A percentile compares a stretch with the other conserved stretches of the same genome.
Evolutionary conservation across 1,140 invertebrate genomes (phyloP).

Genomic region (Phymastichus coffea): DNA sequence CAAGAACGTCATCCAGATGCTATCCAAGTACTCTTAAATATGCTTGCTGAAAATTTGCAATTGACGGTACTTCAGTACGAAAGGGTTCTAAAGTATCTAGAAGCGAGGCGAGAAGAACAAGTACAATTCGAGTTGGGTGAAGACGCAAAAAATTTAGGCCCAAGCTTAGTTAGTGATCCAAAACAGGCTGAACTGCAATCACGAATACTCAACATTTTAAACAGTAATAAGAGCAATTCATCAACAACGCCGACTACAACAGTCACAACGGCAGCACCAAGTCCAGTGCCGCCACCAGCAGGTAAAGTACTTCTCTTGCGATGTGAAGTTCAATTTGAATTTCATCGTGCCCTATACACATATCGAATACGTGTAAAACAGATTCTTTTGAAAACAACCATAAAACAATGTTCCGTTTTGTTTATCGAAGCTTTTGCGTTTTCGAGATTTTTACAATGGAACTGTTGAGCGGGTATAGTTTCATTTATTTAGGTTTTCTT

Average conservation of each 20-base stretch:
- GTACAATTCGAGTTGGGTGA: slow-evolving; percentile 67
- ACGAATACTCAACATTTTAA: slow-evolving; percentile 81
- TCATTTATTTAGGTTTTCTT: too few species aligned
- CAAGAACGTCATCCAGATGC: slow-evolving; percentile 66
- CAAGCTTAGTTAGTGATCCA: slow-evolving; percentile 49
- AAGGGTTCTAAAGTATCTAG: slow-evolving; percentile 76
- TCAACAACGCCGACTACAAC: slow-evolving; percentile 31
- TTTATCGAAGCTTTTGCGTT: background rate
- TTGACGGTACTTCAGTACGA: slow-evolving; percentile 80
- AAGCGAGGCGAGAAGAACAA: slow-evolving; percentile 73
- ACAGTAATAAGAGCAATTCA: slow-evolving; percentile 55
- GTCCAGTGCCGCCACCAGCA: slow-evolving; percentile 47
- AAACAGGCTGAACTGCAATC: slow-evolving; percentile 78
- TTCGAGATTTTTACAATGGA: background rate
- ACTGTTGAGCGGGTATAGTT: too few species aligned
- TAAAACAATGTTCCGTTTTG: too few species aligned
- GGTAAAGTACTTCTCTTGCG: slow-evolving; percentile 33
- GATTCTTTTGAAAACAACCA: too few species aligned
- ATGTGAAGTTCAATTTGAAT: background rate
- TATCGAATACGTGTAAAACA: too few species aligned
- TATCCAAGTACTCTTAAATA: slow-evolving; percentile 74
- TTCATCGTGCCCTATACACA: too few species aligned
- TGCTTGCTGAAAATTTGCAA: slow-evolving; percentile 77
- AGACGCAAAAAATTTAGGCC: slow-evolving; percentile 57
- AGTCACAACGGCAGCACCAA: slow-evolving; percentile 39